phyloP scores from a whole-genome alignment of 2,888 invertebrate genomes.

The Lamproptera curius region DNA sequence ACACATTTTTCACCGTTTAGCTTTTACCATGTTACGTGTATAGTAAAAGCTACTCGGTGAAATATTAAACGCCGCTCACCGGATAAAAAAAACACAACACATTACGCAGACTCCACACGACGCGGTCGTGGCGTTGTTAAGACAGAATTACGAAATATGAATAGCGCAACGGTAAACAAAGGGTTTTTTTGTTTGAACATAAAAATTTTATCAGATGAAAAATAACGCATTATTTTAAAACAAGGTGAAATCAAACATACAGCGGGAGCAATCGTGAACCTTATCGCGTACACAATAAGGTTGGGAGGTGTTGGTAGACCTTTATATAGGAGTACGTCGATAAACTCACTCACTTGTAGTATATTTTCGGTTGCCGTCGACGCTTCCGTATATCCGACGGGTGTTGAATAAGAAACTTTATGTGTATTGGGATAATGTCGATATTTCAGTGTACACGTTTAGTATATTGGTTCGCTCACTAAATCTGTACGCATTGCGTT shows the following conservation, averaged over 20 bases:
- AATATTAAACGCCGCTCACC: too few relatives aligned
- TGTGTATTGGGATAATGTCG: not conserved
- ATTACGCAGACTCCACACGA: too few relatives aligned
- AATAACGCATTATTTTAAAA: not conserved
- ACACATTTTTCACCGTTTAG: too few relatives aligned
- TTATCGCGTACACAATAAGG: not conserved
- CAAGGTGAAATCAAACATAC: not conserved
- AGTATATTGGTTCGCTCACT: slow-evolving; percentile 9
- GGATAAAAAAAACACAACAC: not conserved
- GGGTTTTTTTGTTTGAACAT: not conserved
- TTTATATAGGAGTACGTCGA: not conserved
- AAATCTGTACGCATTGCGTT: slow-evolving; percentile 10
- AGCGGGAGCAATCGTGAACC: not conserved
- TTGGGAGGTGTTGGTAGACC: not conserved
- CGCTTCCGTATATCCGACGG: slow-evolving; percentile 13
- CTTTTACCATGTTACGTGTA: too few relatives aligned
- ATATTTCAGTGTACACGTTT: not conserved
- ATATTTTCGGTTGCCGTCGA: slow-evolving; percentile 15
- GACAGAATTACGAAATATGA: not conserved
- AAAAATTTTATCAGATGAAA: not conserved
- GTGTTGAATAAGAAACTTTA: slow-evolving; percentile 2
- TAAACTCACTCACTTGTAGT: slow-evolving; percentile 17
- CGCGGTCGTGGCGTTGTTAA: not conserved
- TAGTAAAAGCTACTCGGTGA: too few relatives aligned
- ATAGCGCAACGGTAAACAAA: not conserved